phyloP scores from a whole-genome alignment of 2,888 invertebrate genomes.

The Nymphalis c-album region DNA sequence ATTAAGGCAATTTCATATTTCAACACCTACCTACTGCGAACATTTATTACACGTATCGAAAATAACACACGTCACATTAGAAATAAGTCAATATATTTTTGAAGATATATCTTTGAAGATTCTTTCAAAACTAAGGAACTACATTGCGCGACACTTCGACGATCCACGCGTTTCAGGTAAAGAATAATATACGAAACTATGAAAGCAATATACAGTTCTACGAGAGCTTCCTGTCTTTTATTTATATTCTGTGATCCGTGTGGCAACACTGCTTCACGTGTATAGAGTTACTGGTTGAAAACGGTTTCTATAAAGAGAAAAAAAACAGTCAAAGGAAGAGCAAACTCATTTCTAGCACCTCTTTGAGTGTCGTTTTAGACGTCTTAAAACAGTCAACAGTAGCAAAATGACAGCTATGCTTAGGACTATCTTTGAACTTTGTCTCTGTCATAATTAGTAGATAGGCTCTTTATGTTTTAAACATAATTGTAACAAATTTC shows the following conservation, averaged over 20 bases:
- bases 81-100: background rate
- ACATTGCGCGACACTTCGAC: background rate
- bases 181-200: background rate
- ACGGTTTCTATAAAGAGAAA: conserved; percentile 38
- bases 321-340: conserved; percentile 44
- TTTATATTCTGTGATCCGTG: conserved; percentile 21
- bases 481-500: background rate
- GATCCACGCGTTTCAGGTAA: background rate
- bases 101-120: no score
- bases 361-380: conserved; percentile 58
- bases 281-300: conserved; percentile 37
- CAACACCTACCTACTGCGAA: conserved; percentile 2
- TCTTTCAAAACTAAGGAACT: background rate
- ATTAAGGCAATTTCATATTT: conserved; percentile 14
- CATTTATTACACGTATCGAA: background rate
- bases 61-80: background rate
- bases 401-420: conserved; percentile 40
- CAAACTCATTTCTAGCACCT: conserved; percentile 50
- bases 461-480: background rate
- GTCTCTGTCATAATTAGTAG: background rate
- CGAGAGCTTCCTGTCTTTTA: conserved; percentile 24
- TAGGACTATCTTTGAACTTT: conserved; percentile 1
- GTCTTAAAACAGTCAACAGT: conserved; percentile 55
- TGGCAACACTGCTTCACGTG: conserved; percentile 16
- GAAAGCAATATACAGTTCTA: conserved; percentile 1